Conservation (phyloP, 2,888 invertebrate species). For the Erynnis tages region DNA sequence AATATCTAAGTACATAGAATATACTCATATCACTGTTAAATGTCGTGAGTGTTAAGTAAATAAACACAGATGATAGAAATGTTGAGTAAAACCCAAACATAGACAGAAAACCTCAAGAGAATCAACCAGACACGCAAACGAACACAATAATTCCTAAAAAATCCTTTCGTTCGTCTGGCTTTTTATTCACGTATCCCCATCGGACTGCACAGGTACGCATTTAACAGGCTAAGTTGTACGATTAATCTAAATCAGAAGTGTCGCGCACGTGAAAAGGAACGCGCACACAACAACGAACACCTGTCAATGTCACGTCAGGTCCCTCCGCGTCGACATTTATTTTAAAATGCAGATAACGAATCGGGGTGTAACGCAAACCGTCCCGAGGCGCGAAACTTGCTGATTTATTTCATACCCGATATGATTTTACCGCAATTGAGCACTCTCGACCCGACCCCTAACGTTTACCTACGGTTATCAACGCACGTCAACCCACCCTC, state of each 20-base stretch:
- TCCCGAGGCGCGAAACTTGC: constrained; percentile 59
- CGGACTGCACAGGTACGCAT: not conserved
- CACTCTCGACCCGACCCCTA: constrained; percentile 45
- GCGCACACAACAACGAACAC: constrained; percentile 53
- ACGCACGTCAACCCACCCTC: constrained; percentile 13
- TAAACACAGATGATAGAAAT: no score
- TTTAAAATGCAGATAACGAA: constrained; percentile 74
- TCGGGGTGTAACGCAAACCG: constrained; percentile 65
- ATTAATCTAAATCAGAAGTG: constrained; percentile 24
- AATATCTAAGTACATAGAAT: no score
- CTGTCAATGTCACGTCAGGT: constrained; percentile 72
- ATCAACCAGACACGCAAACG: no score
- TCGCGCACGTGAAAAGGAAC: constrained; percentile 26
- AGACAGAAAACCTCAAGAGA: no score
- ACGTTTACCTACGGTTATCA: constrained; percentile 33
- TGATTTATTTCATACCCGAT: constrained; percentile 77
- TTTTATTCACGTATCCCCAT: constrained; percentile 8
- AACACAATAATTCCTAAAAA: not conserved
- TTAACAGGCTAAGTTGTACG: constrained; percentile 3
- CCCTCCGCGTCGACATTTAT: constrained; percentile 67
- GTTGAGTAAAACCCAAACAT: no score
- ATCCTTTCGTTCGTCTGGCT: not conserved
- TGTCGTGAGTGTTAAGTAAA: no score
- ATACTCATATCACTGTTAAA: no score
- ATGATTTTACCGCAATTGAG: constrained; percentile 73